These are phyloP conservation scores for Exaiptasia diaphana DNA, from an alignment of 64 coral and sea anemone genomes.

Conservation along the genomic window DNA sequence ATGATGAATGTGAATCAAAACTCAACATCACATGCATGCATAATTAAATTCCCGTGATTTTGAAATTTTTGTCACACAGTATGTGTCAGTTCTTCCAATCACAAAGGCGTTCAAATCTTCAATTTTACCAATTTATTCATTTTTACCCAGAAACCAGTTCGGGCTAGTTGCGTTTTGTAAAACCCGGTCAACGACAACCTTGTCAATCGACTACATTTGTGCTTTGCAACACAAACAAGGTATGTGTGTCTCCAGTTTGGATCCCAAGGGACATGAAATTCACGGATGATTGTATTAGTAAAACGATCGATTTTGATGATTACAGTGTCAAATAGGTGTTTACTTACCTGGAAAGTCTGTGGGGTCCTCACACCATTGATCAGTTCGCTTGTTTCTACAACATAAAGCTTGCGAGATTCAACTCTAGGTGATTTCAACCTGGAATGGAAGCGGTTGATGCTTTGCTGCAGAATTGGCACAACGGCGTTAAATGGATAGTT, in stretches of 20 bases:
- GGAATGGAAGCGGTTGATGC: conserved; percentile 41
- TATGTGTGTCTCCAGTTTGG: conserved; percentile 24
- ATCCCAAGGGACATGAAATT: conserved; percentile 40
- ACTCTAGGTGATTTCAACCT: conserved; percentile 44
- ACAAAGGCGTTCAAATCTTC: too few relatives aligned
- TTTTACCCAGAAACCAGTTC: neutral
- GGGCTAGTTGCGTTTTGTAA: neutral
- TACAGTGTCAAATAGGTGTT: conserved; percentile 25
- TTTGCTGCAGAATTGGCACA: conserved; percentile 36
- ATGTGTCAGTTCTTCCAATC: neutral
- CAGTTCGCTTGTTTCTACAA: conserved; percentile 52
- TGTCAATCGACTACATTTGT: neutral
- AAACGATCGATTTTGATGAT: conserved; percentile 23
- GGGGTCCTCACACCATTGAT: conserved; percentile 53
- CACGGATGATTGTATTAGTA: conserved; percentile 21
- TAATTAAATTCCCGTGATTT: neutral
- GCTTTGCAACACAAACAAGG: neutral
- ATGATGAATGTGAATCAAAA: too few relatives aligned
- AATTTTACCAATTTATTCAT: neutral
- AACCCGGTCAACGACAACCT: neutral
- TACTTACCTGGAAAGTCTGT: neutral
- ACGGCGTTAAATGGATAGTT: conserved; percentile 33
- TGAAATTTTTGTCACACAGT: neutral
- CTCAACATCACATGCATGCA: neutral
- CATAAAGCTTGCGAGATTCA: conserved; percentile 45